These are phyloP conservation scores for Rhamphomyia laevipes DNA, from an alignment of 2,888 invertebrate genomes.

Conservation along the genomic window DNA sequence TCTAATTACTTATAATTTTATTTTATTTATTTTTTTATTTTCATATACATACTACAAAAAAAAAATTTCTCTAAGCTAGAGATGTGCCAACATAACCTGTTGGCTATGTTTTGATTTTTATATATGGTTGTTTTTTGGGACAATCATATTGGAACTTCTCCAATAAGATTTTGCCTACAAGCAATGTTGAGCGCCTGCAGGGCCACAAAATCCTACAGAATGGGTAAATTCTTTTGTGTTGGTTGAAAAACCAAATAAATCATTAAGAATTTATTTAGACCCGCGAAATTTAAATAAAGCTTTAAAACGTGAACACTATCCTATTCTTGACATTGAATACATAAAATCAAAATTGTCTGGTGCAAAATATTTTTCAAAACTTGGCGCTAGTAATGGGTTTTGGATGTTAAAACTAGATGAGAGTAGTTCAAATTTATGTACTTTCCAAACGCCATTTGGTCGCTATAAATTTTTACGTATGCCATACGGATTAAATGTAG, in stretches of 20 bases:
- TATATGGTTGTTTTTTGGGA: too few species aligned
- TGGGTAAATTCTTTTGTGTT: conserved; percentile 5
- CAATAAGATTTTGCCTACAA: too few species aligned
- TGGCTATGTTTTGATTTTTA: too few species aligned
- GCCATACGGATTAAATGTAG: conserved; percentile 18
- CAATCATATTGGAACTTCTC: too few species aligned
- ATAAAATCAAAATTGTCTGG: conserved; percentile 4
- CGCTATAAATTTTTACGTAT: conserved; percentile 15
- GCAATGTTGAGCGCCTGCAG: too few species aligned
- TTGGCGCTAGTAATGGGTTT: conserved; percentile 4
- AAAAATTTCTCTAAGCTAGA: too few species aligned
- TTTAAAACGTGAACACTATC: too few species aligned
- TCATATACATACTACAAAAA: too few species aligned
- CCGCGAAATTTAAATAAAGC: conserved; percentile 6
- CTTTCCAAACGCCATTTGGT: conserved; percentile 16
- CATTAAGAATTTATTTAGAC: conserved; percentile 4
- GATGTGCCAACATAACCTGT: too few species aligned
- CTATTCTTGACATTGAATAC: conserved; percentile 1
- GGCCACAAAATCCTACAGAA: not conserved
- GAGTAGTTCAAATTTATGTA: conserved; percentile 2
- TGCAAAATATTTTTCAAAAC: conserved; percentile 2
- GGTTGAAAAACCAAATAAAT: conserved; percentile 3
- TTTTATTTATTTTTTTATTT: too few species aligned
- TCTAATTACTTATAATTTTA: too few species aligned
- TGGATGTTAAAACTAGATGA: conserved; percentile 6